Evolutionary conservation across 2,888 invertebrate species (phyloP).

Genomic region (Ypsolopha sequella): DNA sequence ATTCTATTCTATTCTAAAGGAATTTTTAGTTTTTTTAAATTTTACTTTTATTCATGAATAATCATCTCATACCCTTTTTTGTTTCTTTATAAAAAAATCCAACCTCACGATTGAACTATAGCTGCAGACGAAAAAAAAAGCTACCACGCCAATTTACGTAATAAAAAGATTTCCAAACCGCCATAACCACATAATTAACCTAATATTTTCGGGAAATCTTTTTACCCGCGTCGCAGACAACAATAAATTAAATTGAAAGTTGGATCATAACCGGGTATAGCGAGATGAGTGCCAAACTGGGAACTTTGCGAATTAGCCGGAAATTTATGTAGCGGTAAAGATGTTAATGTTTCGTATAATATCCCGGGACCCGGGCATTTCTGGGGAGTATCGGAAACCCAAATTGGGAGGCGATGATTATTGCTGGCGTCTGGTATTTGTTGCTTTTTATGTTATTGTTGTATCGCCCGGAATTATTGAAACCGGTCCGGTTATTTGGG

Average conservation of each 20-base stretch:
- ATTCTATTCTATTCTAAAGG: neutral
- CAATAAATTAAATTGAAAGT: constrained; percentile 2
- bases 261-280: constrained; percentile 1
- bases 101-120: too few species aligned
- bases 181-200: too few species aligned
- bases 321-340: constrained; percentile 45
- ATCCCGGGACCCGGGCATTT: constrained; percentile 12
- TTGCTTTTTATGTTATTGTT: neutral
- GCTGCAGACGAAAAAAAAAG: too few species aligned
- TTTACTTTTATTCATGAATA: too few species aligned
- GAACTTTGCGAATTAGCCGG: constrained; percentile 35
- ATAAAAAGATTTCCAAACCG: neutral
- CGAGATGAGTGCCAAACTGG: constrained; percentile 13
- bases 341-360: constrained; percentile 46
- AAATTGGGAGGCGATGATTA: neutral
- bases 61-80: too few species aligned
- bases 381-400: constrained; percentile 14
- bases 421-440: neutral
- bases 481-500: too few species aligned
- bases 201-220: neutral
- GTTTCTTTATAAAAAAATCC: too few species aligned
- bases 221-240: neutral
- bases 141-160: neutral
- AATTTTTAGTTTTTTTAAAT: too few species aligned
- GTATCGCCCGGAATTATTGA: neutral